A percentile compares a stretch with the other conserved stretches of the same genome.
Evolutionary conservation across 2,797 vertebrate genomes (phyloP).

Genomic region (Darevskia mixta): DNA sequence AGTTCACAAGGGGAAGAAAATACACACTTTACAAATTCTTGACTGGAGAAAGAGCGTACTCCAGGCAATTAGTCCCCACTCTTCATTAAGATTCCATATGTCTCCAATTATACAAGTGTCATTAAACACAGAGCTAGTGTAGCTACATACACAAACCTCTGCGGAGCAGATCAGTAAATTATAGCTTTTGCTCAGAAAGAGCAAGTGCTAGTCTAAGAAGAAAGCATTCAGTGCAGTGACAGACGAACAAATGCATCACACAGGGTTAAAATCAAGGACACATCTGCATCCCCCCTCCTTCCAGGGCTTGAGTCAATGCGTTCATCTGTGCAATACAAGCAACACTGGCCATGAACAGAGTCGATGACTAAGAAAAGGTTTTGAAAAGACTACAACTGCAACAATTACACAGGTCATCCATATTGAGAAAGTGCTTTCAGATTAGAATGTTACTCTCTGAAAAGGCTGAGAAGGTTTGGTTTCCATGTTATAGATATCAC

Average conservation of each 20-base stretch:
- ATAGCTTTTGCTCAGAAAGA: conserved; percentile 12
- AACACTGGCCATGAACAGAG: neutral
- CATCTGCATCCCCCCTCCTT: neutral
- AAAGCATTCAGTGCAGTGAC: neutral
- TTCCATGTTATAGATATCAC: neutral
- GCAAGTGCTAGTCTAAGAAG: neutral
- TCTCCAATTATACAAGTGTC: conserved; percentile 47
- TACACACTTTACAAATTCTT: conserved; percentile 43
- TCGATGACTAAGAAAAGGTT: neutral
- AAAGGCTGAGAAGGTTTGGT: neutral
- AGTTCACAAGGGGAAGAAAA: neutral
- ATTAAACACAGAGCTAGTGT: conserved; percentile 44
- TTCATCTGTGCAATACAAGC: neutral
- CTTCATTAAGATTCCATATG: conserved; percentile 52
- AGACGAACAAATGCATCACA: neutral
- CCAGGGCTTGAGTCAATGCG: neutral
- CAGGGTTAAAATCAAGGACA: neutral
- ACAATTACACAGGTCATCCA: neutral
- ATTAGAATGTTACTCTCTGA: neutral
- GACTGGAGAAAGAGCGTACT: conserved; percentile 33
- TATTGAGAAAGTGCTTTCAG: neutral
- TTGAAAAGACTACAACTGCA: neutral
- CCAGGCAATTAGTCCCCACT: conserved; percentile 35
- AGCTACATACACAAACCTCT: conserved; percentile 34
- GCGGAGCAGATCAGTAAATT: conserved; percentile 33